These are phyloP conservation scores for Macquaria australasica DNA, from an alignment of 2,113 vertebrate species.

Conservation along the genomic window DNA sequence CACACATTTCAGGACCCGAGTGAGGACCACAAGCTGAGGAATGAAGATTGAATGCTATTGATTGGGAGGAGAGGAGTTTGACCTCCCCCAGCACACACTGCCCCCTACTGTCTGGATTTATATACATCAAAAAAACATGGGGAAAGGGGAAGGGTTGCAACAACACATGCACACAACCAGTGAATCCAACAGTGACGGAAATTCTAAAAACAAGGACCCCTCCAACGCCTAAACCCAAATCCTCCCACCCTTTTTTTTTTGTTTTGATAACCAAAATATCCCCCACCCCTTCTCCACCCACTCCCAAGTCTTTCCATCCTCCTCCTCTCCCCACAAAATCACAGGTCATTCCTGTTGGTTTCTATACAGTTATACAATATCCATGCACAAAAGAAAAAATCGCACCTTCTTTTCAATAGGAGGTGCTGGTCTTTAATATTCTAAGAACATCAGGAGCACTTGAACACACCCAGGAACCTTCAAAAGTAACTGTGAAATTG, in stretches of 20 bases:
- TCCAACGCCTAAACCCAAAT: constrained; percentile 77
- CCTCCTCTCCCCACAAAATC: constrained; percentile 79
- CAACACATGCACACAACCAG: constrained; percentile 88
- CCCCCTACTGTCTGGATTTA: constrained; percentile 84
- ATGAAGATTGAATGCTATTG: constrained; percentile 81
- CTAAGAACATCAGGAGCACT: constrained; percentile 96
- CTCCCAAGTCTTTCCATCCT: constrained; percentile 70
- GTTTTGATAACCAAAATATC: constrained; percentile 79
- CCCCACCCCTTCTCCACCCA: constrained; percentile 71
- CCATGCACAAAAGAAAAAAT: constrained; percentile 87
- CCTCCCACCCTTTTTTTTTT: constrained; percentile 62
- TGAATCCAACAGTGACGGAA: constrained; percentile 85
- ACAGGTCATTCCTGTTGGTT: constrained; percentile 86
- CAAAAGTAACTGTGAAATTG: constrained; percentile 79
- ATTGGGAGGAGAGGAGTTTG: constrained; percentile 80
- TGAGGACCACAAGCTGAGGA: constrained; percentile 75
- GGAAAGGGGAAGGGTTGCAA: constrained; percentile 79
- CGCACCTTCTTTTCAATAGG: constrained; percentile 79
- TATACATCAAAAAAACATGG: constrained; percentile 83
- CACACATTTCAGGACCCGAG: constrained; percentile 79
- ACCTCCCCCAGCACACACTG: constrained; percentile 82
- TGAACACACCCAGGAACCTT: constrained; percentile 91
- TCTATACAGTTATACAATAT: constrained; percentile 90
- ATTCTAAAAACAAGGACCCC: constrained; percentile 85
- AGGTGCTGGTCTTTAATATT: constrained; percentile 87